Evolutionary conservation across 23 tunicate genomes (phyloP).

Genomic region (Aplidium turbinatum): DNA sequence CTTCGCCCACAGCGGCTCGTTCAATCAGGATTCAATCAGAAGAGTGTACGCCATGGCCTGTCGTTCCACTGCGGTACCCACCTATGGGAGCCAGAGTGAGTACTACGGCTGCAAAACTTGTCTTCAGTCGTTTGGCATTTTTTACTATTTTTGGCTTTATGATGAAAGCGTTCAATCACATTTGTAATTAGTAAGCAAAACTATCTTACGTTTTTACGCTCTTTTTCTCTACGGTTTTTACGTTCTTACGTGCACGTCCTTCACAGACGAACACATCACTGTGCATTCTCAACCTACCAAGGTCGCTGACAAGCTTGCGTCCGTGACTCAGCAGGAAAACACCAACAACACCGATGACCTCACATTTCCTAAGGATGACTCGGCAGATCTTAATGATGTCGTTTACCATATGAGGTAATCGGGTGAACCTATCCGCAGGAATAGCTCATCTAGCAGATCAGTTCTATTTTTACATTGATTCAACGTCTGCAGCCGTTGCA

Average conservation of each 20-base stretch:
- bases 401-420: constrained; percentile 56
- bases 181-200: not conserved
- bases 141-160: not conserved
- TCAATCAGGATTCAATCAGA: not conserved
- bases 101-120: too few relatives aligned
- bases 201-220: not conserved
- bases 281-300: constrained; percentile 74
- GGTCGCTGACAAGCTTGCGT: constrained; percentile 30
- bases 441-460: too few relatives aligned
- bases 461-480: too few relatives aligned
- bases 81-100: not conserved
- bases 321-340: constrained; percentile 30
- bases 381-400: constrained; percentile 37
- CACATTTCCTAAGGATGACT: constrained; percentile 36
- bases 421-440: too few relatives aligned
- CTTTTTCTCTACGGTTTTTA: not conserved
- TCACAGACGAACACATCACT: constrained; percentile 27
- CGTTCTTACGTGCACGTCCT: not conserved
- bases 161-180: too few relatives aligned
- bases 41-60: constrained; percentile 71
- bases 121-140: not conserved
- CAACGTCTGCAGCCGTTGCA: too few relatives aligned
- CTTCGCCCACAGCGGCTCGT: constrained; percentile 9
- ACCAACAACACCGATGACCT: constrained; percentile 2
- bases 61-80: constrained; percentile 61